Percentiles rank a stretch among this genome's conserved stretches.
phyloP scores from a whole-genome alignment of 2,113 vertebrate species.

The Mesitornis unicolor region DNA sequence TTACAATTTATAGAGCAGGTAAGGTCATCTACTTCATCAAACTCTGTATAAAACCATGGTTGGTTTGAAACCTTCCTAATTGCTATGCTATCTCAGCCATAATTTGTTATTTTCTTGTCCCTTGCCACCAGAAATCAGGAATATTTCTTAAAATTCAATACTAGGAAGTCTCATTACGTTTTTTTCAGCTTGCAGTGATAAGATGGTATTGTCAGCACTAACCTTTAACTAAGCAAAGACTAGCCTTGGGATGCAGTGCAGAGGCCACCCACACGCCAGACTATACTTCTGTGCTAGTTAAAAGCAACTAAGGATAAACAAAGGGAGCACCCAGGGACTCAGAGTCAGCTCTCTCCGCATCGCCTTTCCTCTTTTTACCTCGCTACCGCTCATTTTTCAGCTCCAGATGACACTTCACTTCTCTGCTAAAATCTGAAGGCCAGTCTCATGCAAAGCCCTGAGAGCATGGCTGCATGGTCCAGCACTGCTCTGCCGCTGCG shows the following conservation, averaged over 20 bases:
- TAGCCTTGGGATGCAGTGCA: neutral
- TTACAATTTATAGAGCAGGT: neutral
- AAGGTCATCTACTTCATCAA: neutral
- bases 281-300: neutral
- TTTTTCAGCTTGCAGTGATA: neutral
- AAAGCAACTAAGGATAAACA: neutral
- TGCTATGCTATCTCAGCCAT: neutral
- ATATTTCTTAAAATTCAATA: neutral
- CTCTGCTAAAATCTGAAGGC: neutral
- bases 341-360: neutral
- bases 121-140: neutral
- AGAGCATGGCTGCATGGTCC: neutral
- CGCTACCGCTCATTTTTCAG: neutral
- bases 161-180: neutral
- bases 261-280: neutral
- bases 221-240: conserved; percentile 12
- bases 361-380: neutral
- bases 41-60: neutral
- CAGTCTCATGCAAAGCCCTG: neutral
- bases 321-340: neutral
- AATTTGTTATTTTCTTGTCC: neutral
- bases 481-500: neutral
- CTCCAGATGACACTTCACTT: neutral
- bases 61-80: neutral
- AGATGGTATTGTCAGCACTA: neutral